phyloP scores from a whole-genome alignment of 2,797 vertebrate genomes.

The Acridotheres tristis region DNA sequence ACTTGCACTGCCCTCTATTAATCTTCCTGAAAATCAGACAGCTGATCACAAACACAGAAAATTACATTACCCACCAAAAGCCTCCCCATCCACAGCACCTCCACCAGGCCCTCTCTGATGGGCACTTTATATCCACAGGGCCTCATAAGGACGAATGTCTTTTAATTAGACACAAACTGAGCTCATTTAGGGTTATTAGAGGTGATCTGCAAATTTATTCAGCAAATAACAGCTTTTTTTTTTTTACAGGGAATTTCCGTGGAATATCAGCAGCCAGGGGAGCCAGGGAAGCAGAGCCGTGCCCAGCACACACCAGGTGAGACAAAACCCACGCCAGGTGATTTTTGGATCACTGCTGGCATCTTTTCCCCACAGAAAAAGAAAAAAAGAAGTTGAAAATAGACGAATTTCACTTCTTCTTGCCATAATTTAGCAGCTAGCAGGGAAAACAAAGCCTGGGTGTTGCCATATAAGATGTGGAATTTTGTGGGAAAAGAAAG shows the following conservation, averaged over 20 bases:
- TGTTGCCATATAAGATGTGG: not conserved
- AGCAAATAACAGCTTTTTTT: not conserved
- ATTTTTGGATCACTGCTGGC: not conserved
- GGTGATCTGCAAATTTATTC: not conserved
- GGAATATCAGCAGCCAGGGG: not conserved
- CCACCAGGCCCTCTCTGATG: not conserved
- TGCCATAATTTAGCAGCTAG: not conserved
- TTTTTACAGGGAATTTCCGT: not conserved
- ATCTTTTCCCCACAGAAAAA: not conserved
- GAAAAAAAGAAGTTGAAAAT: not conserved
- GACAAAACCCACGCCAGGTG: not conserved
- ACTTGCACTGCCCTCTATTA: not conserved
- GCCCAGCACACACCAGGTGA: not conserved
- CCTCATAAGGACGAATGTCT: not conserved
- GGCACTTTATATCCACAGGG: not conserved
- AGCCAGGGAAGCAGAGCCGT: not conserved
- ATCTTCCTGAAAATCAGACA: constrained; percentile 20
- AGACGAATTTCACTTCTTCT: not conserved
- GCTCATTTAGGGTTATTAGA: not conserved
- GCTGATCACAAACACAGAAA: constrained; percentile 10
- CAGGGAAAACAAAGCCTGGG: not conserved
- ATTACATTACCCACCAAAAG: constrained; percentile 7
- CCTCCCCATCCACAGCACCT: not conserved
- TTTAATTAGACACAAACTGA: not conserved
- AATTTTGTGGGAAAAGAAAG: not conserved